These are phyloP conservation scores for Procambarus clarkii DNA, from an alignment of 1,140 invertebrate species.

Conservation along the genomic window DNA sequence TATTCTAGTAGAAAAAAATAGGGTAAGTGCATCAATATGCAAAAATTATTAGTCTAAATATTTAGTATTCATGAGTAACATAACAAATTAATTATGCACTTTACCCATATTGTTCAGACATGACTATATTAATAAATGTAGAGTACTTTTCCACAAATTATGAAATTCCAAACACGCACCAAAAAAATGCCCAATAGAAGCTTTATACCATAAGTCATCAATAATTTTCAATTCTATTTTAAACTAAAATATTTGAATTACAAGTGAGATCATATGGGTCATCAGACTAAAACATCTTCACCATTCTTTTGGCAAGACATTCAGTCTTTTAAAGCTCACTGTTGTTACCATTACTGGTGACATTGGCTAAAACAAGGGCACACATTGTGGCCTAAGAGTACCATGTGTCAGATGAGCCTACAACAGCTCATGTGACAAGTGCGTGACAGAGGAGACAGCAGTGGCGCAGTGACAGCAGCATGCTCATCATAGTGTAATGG, in stretches of 20 bases:
- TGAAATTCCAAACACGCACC: too few relatives aligned
- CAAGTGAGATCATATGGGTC: background rate
- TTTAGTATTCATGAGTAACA: background rate
- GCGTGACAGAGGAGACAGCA: background rate
- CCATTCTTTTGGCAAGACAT: background rate
- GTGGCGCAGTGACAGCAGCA: background rate
- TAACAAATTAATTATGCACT: background rate
- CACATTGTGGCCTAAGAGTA: background rate
- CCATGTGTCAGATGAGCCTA: slow-evolving; percentile 2
- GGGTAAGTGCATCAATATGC: background rate
- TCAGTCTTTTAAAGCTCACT: background rate
- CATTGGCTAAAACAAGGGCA: slow-evolving; percentile 33
- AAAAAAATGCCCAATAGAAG: too few relatives aligned
- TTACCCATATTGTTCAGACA: background rate
- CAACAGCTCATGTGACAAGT: slow-evolving; percentile 15
- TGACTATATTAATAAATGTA: too few relatives aligned
- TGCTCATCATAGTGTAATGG: background rate
- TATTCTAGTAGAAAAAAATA: background rate
- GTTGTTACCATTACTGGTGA: slow-evolving; percentile 22
- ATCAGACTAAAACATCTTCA: background rate
- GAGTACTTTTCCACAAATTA: too few relatives aligned
- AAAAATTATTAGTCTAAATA: background rate
- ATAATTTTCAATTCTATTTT: background rate
- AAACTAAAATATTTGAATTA: background rate
- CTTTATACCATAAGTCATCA: background rate